Percentiles rank a stretch among this genome's conserved stretches.
Conservation (phyloP, 35 echinoderm and acorn worm genomes). For the Anneissia japonica region DNA sequence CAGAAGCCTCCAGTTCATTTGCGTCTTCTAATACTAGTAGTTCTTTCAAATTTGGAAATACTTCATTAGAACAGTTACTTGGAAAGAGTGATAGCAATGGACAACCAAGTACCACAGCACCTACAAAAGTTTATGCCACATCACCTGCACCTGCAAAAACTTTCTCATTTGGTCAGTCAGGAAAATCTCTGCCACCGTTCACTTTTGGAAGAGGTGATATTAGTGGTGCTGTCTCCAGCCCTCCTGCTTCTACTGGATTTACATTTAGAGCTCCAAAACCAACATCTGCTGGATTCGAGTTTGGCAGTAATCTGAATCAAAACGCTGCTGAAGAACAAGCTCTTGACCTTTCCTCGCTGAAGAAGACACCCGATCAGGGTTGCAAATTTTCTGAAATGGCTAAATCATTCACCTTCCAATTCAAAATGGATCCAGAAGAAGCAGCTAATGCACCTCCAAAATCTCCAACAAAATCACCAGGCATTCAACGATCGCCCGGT, state of each 20-base stretch:
- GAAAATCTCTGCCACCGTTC: constrained; percentile 29
- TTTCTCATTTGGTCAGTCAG: not conserved
- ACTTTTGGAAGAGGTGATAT: constrained; percentile 31
- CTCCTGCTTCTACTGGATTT: not conserved
- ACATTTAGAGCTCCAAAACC: not conserved
- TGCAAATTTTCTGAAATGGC: constrained; percentile 51
- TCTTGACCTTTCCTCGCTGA: not conserved
- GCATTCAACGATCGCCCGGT: not conserved
- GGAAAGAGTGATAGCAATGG: no score
- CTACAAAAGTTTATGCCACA: no score
- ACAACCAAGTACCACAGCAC: not conserved
- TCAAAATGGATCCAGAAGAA: constrained; percentile 49
- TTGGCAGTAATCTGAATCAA: not conserved
- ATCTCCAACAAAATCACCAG: constrained; percentile 30
- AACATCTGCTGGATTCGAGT: not conserved
- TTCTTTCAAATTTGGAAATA: not conserved
- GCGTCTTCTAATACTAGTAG: not conserved
- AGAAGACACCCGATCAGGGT: not conserved
- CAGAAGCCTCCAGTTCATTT: not conserved
- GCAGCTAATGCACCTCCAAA: constrained; percentile 40
- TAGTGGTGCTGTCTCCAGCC: not conserved
- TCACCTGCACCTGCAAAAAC: not conserved
- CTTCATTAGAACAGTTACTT: not conserved
- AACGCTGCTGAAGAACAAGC: not conserved
- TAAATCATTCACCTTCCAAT: constrained; percentile 58